Evolutionary conservation across 2,113 vertebrate species (phyloP), one percentile per base, ranked within the genome.

Genomic region (Cochlearius cochlearius): DNA sequence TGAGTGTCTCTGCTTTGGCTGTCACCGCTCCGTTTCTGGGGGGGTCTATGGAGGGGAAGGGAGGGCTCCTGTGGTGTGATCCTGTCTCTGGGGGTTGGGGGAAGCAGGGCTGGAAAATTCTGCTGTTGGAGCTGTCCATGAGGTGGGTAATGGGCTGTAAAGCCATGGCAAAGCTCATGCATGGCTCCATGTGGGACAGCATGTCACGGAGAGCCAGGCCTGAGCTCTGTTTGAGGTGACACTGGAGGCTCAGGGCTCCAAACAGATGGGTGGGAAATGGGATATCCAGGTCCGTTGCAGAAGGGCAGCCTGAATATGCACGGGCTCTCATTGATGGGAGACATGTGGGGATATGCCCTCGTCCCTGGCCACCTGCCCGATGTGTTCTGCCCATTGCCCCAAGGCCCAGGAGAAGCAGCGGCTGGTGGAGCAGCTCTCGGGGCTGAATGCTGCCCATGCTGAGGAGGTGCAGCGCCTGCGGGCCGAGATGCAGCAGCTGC

Each of bases 341-440:
- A 4, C 1, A 0, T 0, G 0, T 7, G 34, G 41, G 68, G 36
- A 14, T 10, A 1, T 30, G 29, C 2, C 29, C 16, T 38, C 18
- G 19, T 8, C 49, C 52, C 20, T 0, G 3, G 10, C 15, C 36
- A 22, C 20, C 32, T 26, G 19, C 19, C 39, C 77, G 53, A 58
- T 0, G 3, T 3, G 8, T 11, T 59, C 58, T 89, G 18, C 8
- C 50, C 2, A 13, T 34, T 8, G 13, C 19, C 38, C 86, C 32
- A 38, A 99, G 98, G 96, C 96, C 80, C 97, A 97, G 86, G 97
- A 98, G 93, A 95, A 97, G 7, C 94, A 95, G 21, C 86, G 66
- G 41, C 88, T 98, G 60, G 96, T 49, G n/a, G 98, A 98, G 67
- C 96, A 96, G 58, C 97, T 99, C 47, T 78, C 20, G 1, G 41